phyloP scores from a whole-genome alignment of 2,888 invertebrate genomes.

The Apoda limacodes region DNA sequence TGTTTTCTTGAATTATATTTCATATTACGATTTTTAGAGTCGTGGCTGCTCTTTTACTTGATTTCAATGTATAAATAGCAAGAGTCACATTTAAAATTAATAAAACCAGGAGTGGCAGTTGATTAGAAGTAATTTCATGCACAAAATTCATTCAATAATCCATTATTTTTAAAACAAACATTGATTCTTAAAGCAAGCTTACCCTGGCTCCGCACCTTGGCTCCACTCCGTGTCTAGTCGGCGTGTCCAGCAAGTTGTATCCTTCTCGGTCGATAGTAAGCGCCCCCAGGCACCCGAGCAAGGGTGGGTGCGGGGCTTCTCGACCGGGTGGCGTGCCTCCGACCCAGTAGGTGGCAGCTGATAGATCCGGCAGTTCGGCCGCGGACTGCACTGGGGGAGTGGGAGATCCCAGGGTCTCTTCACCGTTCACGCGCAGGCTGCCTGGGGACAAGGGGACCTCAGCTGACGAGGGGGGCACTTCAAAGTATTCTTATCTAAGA shows the following conservation, averaged over 20 bases:
- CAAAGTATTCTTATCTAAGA: not conserved
- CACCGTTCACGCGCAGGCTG: conserved; percentile 78
- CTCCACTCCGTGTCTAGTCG: conserved; percentile 78
- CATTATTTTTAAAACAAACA: too few species aligned
- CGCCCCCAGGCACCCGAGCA: conserved; percentile 87
- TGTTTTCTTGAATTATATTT: too few species aligned
- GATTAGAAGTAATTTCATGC: too few species aligned
- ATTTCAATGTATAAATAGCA: too few species aligned
- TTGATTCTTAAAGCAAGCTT: too few species aligned
- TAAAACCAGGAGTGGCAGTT: too few species aligned
- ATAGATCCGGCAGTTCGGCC: conserved; percentile 75
- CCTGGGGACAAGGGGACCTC: conserved; percentile 44
- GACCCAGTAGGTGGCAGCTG: conserved; percentile 79
- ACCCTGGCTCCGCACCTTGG: conserved; percentile 77
- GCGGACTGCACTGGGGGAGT: conserved; percentile 70
- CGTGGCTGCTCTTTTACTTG: too few species aligned
- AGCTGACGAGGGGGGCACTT: too few species aligned
- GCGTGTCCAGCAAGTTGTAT: conserved; percentile 78
- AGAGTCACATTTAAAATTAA: too few species aligned
- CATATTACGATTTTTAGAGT: too few species aligned
- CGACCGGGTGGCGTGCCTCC: conserved; percentile 86
- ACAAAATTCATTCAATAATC: too few species aligned
- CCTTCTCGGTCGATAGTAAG: conserved; percentile 78
- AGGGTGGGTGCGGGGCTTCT: conserved; percentile 46
- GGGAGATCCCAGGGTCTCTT: conserved; percentile 75